These are phyloP conservation scores for Orthonychiurus folsomi DNA, from an alignment of 2,888 invertebrate species.

Conservation along the genomic window DNA sequence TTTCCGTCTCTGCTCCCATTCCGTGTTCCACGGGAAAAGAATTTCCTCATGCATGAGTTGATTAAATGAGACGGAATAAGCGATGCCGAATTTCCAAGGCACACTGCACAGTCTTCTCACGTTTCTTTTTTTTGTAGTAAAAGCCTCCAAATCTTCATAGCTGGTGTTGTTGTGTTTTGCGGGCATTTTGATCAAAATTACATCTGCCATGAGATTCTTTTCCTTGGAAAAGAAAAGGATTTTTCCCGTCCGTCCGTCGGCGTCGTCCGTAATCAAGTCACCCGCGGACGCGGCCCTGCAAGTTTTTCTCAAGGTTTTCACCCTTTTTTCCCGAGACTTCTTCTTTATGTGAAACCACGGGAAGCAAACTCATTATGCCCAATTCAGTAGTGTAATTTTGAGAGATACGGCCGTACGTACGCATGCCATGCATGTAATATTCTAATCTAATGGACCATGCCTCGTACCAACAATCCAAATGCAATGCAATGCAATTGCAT, in stretches of 20 bases:
- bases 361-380: conserved; percentile 1
- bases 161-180: not conserved
- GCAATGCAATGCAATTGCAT: no score
- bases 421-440: not conserved
- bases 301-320: not conserved
- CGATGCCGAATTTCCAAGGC: conserved; percentile 1
- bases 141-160: not conserved
- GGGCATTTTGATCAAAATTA: not conserved
- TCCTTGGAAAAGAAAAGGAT: not conserved
- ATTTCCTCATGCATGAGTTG: not conserved
- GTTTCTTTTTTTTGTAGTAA: not conserved
- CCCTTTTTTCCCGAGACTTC: not conserved
- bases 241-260: not conserved
- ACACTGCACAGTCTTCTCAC: not conserved
- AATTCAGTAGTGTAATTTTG: no score
- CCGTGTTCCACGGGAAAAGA: not conserved
- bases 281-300: no score
- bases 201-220: not conserved
- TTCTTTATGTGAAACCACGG: not conserved
- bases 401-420: no score
- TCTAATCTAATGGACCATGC: conserved; percentile 1
- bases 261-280: no score
- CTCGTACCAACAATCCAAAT: no score
- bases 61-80: not conserved
- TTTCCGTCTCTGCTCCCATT: not conserved